phyloP scores from a whole-genome alignment of 2,888 invertebrate species.

The Stenodema calcarata region DNA sequence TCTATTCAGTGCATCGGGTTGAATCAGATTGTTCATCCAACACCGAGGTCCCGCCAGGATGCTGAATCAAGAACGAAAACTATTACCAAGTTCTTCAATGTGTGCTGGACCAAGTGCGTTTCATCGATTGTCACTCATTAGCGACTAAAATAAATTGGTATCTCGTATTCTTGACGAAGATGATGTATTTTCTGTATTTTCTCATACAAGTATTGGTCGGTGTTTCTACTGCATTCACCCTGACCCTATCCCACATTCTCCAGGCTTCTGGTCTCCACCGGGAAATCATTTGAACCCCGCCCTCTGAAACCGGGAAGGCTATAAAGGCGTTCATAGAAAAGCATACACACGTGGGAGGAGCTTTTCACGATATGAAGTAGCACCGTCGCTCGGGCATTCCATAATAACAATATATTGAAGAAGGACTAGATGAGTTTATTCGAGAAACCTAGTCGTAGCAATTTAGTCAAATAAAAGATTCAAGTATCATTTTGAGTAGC shows the following conservation, averaged over 20 bases:
- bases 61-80: neutral
- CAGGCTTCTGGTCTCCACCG: neutral
- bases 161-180: neutral
- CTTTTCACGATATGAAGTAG: no score
- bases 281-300: neutral
- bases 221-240: neutral
- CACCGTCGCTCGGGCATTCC: no score
- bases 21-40: neutral
- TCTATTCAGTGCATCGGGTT: neutral
- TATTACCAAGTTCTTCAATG: no score
- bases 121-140: no score
- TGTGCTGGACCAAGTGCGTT: no score
- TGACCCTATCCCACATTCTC: neutral
- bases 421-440: no score
- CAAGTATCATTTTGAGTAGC: no score
- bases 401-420: no score
- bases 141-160: neutral
- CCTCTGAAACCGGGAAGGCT: neutral
- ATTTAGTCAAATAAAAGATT: no score
- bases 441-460: no score
- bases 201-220: neutral
- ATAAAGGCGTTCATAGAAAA: neutral
- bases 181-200: neutral
- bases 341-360: no score
- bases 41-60: neutral